phyloP scores from a whole-genome alignment of 1,140 invertebrate species.

The Leguminivora glycinivorella region DNA sequence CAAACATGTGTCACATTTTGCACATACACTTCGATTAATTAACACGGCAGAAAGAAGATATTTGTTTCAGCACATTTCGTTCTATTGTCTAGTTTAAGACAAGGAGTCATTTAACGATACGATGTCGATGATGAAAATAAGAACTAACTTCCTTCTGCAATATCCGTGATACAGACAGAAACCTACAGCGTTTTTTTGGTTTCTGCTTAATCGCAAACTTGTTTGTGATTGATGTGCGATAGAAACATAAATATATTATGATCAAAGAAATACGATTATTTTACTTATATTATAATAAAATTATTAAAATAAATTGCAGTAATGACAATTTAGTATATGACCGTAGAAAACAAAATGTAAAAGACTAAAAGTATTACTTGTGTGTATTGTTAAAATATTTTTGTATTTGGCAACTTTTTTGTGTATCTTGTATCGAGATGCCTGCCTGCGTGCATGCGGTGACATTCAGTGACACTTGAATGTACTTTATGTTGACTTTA shows the following conservation, averaged over 20 bases:
- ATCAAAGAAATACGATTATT: too few relatives aligned
- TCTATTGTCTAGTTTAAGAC: slow-evolving; percentile 8
- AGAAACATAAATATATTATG: background rate
- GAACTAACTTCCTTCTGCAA: slow-evolving; percentile 28
- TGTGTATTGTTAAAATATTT: too few relatives aligned
- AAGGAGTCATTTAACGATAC: slow-evolving; percentile 14
- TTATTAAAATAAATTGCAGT: too few relatives aligned
- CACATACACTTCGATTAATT: slow-evolving; percentile 16
- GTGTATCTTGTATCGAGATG: too few relatives aligned
- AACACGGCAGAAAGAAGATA: background rate
- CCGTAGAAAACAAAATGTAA: too few relatives aligned
- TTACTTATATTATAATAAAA: too few relatives aligned
- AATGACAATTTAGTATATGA: too few relatives aligned
- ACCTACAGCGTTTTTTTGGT: slow-evolving; percentile 1
- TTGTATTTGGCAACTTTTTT: too few relatives aligned
- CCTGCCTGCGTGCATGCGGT: too few relatives aligned
- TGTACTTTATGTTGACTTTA: too few relatives aligned
- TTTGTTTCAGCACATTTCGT: slow-evolving; percentile 16
- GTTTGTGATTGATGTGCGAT: background rate
- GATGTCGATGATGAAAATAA: slow-evolving; percentile 28
- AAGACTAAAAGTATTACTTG: too few relatives aligned
- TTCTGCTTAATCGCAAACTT: background rate
- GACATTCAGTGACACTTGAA: too few relatives aligned
- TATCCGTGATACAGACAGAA: slow-evolving; percentile 27
- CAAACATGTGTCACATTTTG: slow-evolving; percentile 22